Conservation (phyloP, 2,797 vertebrate genomes). For the Malurus splendens region DNA sequence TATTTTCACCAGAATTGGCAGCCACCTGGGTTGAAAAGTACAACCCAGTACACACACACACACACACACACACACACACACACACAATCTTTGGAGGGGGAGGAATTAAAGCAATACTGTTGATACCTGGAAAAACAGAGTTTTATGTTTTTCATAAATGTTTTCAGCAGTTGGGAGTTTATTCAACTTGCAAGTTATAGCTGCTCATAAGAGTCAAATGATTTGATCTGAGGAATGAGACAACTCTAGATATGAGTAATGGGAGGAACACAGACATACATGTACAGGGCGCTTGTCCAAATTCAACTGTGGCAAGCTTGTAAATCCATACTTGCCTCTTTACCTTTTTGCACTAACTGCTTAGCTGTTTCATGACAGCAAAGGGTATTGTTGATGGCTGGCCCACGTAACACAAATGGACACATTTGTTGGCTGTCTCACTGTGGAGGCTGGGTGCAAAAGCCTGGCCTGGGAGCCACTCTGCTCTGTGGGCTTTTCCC, state of each 20-base stretch:
- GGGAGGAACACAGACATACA: not conserved
- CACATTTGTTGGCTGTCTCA: not conserved
- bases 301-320: not conserved
- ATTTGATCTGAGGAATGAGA: slow-evolving; percentile 17
- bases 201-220: not conserved
- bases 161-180: not conserved
- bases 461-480: not conserved
- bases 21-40: slow-evolving; percentile 31
- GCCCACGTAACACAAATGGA: not conserved
- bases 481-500: not conserved
- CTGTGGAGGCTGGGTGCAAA: not conserved
- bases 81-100: not conserved
- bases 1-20: slow-evolving; percentile 36
- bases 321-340: not conserved
- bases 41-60: not conserved
- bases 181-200: slow-evolving; percentile 25
- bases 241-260: not conserved
- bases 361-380: not conserved
- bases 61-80: not conserved
- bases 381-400: not conserved
- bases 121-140: not conserved
- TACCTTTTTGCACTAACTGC: not conserved
- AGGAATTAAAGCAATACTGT: not conserved
- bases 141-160: slow-evolving; percentile 16
- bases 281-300: not conserved